Evolutionary conservation across 2,888 invertebrate genomes (phyloP).

Genomic region (Latrodectus elegans): DNA sequence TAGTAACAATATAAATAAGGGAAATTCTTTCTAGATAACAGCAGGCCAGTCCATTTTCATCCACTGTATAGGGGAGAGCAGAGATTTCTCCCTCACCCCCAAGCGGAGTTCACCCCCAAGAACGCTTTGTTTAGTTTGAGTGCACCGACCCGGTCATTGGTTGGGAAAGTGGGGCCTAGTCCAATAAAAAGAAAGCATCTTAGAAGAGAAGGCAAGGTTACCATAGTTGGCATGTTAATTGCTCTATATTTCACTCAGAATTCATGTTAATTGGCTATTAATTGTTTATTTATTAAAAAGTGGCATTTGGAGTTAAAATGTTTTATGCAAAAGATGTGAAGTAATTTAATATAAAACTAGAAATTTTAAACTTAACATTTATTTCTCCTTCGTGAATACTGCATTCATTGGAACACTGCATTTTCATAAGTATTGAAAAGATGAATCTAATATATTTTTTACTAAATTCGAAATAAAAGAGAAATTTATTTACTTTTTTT

Average conservation of each 20-base stretch:
- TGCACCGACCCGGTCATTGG: constrained; percentile 47
- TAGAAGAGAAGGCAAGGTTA: constrained; percentile 8
- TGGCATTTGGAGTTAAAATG: neutral
- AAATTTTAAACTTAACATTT: neutral
- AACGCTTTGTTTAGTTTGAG: neutral
- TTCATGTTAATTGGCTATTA: neutral
- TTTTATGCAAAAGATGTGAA: neutral
- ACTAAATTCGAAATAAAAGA: no score
- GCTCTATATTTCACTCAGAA: neutral
- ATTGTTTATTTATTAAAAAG: neutral
- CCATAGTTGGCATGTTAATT: constrained; percentile 25
- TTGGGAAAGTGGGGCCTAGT: constrained; percentile 16
- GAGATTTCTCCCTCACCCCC: neutral
- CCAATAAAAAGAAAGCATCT: constrained; percentile 56
- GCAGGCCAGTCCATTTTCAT: no score
- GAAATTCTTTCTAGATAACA: no score
- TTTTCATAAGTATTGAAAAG: no score
- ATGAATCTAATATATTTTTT: no score
- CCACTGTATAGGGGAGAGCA: no score
- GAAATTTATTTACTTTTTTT: no score
- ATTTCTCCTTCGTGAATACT: neutral
- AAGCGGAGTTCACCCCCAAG: constrained; percentile 1
- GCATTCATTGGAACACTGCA: neutral
- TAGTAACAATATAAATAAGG: no score
- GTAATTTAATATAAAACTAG: neutral